phyloP scores from a whole-genome alignment of 2,797 vertebrate genomes.

The Mus minutoides region DNA sequence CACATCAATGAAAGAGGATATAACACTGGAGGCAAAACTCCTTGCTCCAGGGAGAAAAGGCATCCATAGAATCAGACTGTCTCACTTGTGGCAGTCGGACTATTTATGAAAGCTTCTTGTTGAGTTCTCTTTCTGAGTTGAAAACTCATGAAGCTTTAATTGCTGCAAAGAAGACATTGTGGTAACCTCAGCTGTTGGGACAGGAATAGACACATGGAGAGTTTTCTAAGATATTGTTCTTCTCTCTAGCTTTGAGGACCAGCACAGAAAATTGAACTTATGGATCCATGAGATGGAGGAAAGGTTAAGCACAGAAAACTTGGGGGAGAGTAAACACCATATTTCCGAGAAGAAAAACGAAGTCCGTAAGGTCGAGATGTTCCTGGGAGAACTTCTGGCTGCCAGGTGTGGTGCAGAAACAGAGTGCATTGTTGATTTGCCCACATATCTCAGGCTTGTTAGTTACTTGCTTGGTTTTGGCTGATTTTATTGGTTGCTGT shows the following conservation, averaged over 20 bases:
- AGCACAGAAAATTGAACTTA: constrained; percentile 92
- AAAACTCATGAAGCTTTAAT: constrained; percentile 17
- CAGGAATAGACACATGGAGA: neutral
- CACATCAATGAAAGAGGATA: neutral
- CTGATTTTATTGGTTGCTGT: neutral
- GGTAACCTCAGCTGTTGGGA: neutral
- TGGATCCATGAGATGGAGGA: constrained; percentile 96
- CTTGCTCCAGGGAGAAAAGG: neutral
- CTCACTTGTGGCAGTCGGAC: neutral
- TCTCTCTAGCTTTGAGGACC: constrained; percentile 92
- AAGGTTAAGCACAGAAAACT: constrained; percentile 91
- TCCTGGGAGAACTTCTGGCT: constrained; percentile 93
- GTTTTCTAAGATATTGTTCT: neutral
- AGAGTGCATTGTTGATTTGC: neutral
- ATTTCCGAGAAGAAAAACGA: constrained; percentile 92
- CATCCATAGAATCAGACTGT: neutral
- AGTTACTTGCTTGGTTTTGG: neutral
- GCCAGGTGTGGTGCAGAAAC: constrained; percentile 89
- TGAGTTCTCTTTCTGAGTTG: constrained; percentile 3
- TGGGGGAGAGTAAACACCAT: constrained; percentile 91
- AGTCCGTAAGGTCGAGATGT: constrained; percentile 94
- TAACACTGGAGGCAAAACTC: neutral
- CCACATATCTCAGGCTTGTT: neutral
- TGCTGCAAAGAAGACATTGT: neutral
- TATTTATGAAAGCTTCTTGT: neutral